Conservation (phyloP, 1,140 invertebrate genomes). For the Acromyrmex heyeri region DNA sequence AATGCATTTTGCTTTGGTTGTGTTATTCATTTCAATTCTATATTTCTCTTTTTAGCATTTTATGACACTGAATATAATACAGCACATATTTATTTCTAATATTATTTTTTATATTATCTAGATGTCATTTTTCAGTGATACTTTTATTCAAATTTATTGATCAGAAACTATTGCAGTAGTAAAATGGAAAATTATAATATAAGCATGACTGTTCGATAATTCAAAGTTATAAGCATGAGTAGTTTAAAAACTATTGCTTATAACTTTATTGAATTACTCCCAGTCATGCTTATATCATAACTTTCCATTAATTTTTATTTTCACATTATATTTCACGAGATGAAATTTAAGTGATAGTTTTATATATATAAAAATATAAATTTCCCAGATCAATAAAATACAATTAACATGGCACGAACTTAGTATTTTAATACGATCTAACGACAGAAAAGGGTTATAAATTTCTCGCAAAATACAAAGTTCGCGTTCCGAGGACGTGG, state of each 20-base stretch:
- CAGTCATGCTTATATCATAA: not conserved
- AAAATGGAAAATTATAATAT: no score
- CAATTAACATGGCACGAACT: not conserved
- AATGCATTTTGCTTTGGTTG: not conserved
- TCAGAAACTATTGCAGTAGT: not conserved
- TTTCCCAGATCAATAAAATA: not conserved
- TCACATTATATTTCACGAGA: not conserved
- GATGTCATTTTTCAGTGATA: not conserved
- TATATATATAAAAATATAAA: not conserved
- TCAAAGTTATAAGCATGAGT: no score
- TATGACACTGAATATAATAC: not conserved
- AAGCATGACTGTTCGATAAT: no score
- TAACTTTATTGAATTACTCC: no score
- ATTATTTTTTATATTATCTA: not conserved
- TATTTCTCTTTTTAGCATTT: not conserved
- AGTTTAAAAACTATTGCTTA: no score
- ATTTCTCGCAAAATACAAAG: constrained; percentile 65
- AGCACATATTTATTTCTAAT: not conserved
- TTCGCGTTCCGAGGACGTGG: constrained; percentile 4
- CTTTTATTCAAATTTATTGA: not conserved
- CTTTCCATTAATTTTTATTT: not conserved
- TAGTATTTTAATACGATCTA: constrained; percentile 46
- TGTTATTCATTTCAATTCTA: not conserved
- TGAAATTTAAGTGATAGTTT: not conserved
- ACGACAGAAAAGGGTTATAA: constrained; percentile 53